Conservation (phyloP, 2,888 invertebrate genomes). For the Ferrisia virgata region DNA sequence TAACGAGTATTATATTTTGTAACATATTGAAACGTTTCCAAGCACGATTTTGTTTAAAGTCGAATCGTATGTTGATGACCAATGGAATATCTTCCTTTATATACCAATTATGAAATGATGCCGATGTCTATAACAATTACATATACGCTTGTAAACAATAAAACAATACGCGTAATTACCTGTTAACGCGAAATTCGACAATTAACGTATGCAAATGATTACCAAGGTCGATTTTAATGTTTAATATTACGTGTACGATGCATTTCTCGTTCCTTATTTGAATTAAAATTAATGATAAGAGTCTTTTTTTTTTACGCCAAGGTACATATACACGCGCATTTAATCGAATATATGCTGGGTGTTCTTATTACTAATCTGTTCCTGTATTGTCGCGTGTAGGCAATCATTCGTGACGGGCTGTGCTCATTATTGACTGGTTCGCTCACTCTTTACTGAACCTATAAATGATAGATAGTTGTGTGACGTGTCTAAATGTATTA, state of each 20-base stretch:
- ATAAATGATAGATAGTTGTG: not conserved
- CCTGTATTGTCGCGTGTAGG: not conserved
- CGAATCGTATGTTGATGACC: not conserved
- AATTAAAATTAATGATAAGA: not conserved
- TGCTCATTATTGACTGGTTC: too few species aligned
- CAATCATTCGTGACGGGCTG: not conserved
- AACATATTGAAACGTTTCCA: not conserved
- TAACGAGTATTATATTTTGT: conserved; percentile 1
- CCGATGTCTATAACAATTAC: not conserved
- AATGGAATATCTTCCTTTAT: not conserved
- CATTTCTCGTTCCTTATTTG: too few species aligned
- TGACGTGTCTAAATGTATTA: not conserved
- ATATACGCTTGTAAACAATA: not conserved
- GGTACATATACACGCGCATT: too few species aligned
- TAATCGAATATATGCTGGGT: too few species aligned
- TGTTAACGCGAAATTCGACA: conserved; percentile 12
- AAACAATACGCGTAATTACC: not conserved
- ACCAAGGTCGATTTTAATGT: not conserved
- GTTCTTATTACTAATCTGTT: not conserved
- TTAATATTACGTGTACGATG: not conserved
- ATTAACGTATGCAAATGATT: not conserved
- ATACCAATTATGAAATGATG: not conserved
- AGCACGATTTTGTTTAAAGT: not conserved
- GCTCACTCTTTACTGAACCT: too few species aligned
- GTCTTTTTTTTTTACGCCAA: not conserved